phyloP scores from a whole-genome alignment of 2,888 invertebrate species.

The Drosophila nigritarsus region DNA sequence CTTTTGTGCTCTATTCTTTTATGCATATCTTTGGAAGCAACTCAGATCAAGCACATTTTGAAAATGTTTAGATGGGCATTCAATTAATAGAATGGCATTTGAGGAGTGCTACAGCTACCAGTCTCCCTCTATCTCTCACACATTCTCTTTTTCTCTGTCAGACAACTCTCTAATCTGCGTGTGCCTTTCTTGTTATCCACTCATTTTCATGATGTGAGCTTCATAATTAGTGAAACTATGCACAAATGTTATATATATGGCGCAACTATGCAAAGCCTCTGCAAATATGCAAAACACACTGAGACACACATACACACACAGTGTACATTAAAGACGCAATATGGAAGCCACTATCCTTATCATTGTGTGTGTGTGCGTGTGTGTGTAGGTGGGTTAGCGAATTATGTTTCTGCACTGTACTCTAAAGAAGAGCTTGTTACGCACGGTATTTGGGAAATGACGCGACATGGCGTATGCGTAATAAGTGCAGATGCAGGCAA shows the following conservation, averaged over 20 bases:
- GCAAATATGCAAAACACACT: constrained; percentile 46
- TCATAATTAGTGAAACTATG: constrained; percentile 61
- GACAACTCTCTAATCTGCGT: not conserved
- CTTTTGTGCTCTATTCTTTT: not conserved
- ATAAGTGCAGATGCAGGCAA: constrained; percentile 23
- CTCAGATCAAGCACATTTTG: constrained; percentile 7
- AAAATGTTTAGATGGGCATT: constrained; percentile 6
- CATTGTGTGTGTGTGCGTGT: constrained; percentile 9
- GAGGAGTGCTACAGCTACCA: constrained; percentile 3
- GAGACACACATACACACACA: constrained; percentile 14
- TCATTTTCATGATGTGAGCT: not conserved
- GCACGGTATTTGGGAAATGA: constrained; percentile 28
- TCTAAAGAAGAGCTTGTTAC: constrained; percentile 22
- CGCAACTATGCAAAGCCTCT: constrained; percentile 51
- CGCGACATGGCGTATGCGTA: constrained; percentile 55
- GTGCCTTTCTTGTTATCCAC: not conserved
- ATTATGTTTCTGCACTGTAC: constrained; percentile 19
- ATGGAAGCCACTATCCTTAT: not conserved
- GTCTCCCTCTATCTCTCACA: too few relatives aligned
- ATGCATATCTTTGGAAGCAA: too few relatives aligned
- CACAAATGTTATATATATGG: constrained; percentile 39
- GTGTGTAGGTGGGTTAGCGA: constrained; percentile 12
- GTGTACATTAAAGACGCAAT: constrained; percentile 4
- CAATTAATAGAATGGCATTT: constrained; percentile 29
- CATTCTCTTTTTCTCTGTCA: too few relatives aligned